Conservation (phyloP, 2,113 vertebrate genomes). For the Pan paniscus region DNA sequence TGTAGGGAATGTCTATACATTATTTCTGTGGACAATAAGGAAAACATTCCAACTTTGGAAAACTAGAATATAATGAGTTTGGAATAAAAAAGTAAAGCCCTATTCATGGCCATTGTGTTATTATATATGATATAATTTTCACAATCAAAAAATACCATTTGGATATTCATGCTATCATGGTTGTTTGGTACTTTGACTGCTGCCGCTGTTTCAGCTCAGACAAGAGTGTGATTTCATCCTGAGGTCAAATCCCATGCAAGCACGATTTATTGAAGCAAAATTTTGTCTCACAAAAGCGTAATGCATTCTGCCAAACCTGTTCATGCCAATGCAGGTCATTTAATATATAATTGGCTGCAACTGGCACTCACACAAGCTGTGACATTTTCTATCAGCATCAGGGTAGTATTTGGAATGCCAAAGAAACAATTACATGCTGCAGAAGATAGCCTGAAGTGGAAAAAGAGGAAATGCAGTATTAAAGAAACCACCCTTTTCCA, state of each 20-base stretch:
- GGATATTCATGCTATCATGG: not conserved
- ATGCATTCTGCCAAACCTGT: not conserved
- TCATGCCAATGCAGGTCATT: not conserved
- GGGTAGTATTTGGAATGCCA: not conserved
- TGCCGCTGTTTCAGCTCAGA: not conserved
- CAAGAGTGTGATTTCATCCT: not conserved
- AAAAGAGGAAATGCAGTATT: not conserved
- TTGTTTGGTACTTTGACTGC: not conserved
- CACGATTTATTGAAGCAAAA: not conserved
- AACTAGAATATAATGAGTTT: constrained; percentile 10
- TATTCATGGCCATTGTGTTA: not conserved
- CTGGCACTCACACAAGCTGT: not conserved
- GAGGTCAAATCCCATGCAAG: not conserved
- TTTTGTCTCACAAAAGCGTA: constrained; percentile 5
- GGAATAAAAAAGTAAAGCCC: not conserved
- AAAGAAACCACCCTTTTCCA: not conserved
- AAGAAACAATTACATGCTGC: not conserved
- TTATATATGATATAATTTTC: not conserved
- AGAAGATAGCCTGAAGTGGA: not conserved
- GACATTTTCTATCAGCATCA: not conserved
- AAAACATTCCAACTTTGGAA: not conserved
- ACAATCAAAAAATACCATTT: not conserved
- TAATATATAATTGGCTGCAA: constrained; percentile 13
- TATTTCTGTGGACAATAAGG: not conserved
- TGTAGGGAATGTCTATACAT: not conserved